Base-by-base conservation (phyloP, 2,113 vertebrate species). In the Oreotrochilus melanogaster region DNA sequence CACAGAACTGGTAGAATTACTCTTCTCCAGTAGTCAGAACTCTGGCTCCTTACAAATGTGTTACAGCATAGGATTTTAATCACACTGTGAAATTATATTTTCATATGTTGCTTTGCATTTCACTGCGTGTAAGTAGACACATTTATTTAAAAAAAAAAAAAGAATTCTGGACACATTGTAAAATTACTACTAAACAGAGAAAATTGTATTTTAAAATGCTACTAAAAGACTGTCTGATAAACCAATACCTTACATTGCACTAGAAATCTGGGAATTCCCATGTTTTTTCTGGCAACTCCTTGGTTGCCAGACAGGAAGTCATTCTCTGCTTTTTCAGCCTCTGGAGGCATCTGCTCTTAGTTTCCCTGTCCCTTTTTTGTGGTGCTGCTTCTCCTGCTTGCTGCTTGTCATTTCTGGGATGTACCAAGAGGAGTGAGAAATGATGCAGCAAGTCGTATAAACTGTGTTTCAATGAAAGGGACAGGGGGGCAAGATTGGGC, bases 291-390 rank as follows among this genome's bases (percentile, higher is more conserved):
- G 92, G 65, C 76, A 95, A 31, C 8, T 91, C 43, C 65, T 76
- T 86, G 51, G 65, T 56, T 91, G 51, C 78, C 75, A 94, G 71
- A 73, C 96, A 96, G 93, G 96, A 95, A 97, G 91, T 93, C 81
- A 51, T 21, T 78, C 78, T 76, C 69, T 84, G 66, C 74, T 62
- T 85, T 92, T 95, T 91, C 80, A 94, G 7, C 84, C 66, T 92
- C 66, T 89, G 70, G 48, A 50, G 54, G 87, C 93, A 93, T 95
- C 87, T 95, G 89, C 61, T 89, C 50, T 91, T 91, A 48, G 89
- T 94, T 95, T 89, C 71, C 71, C 31, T 91, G 61, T 64, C 48
- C 2, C 67, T 33, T 58, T 85, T 88, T 84, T 78, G 71, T 89
- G 81, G 25, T 88, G 62, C 66, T 94, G 73, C 62, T 87, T 50